These are phyloP conservation scores for Periophthalmus magnuspinnatus DNA, from an alignment of 2,797 vertebrate genomes.

Conservation along the genomic window DNA sequence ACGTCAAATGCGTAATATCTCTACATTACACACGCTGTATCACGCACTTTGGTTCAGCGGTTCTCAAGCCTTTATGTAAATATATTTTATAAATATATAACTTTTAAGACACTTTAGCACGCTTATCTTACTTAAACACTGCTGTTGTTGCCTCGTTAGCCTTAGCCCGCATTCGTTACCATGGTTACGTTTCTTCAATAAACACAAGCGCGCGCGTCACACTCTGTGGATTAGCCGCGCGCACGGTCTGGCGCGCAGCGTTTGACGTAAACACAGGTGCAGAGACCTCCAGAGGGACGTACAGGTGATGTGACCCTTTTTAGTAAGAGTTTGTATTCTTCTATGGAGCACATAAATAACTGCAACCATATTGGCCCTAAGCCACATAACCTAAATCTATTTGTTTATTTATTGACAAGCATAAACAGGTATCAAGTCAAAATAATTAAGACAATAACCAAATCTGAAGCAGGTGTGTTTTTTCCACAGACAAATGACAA, in stretches of 20 bases:
- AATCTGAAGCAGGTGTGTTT: too few relatives aligned
- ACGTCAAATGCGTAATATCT: not conserved
- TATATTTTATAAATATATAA: too few relatives aligned
- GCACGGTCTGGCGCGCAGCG: not conserved
- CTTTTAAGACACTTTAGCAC: not conserved
- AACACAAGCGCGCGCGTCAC: not conserved
- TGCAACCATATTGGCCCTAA: too few relatives aligned
- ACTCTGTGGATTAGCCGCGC: not conserved
- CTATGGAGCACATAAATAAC: too few relatives aligned
- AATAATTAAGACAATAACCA: too few relatives aligned
- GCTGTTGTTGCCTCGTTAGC: not conserved
- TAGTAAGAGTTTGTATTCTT: not conserved
- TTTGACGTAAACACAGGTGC: not conserved
- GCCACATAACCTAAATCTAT: too few relatives aligned
- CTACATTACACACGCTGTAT: not conserved
- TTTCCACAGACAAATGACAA: too few relatives aligned
- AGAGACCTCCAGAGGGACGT: not conserved
- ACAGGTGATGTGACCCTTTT: not conserved
- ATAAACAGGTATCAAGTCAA: too few relatives aligned
- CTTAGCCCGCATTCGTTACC: slow-evolving; percentile 26
- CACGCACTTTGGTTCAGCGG: not conserved
- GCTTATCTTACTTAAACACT: not conserved
- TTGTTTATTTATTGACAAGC: too few relatives aligned
- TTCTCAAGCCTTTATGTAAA: not conserved
- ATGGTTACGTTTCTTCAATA: slow-evolving; percentile 53